These are phyloP conservation scores for Tragelaphus scriptus DNA, from an alignment of 2,113 vertebrate species.

Conservation along the genomic window DNA sequence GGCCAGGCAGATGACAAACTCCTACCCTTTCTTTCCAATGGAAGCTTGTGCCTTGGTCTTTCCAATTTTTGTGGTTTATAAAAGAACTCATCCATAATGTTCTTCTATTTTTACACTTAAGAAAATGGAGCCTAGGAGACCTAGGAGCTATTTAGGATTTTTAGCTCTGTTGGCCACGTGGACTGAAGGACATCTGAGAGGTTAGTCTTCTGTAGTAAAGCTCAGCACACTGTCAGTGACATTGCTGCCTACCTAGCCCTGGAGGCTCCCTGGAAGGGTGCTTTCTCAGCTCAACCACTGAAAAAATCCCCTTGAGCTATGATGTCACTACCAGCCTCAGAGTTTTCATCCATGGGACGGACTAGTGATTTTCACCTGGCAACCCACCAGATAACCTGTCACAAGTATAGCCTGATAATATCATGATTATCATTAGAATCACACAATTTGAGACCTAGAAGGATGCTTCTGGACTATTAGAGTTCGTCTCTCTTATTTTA, in stretches of 20 bases:
- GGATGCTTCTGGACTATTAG: background rate
- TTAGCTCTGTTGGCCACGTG: background rate
- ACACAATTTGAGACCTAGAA: background rate
- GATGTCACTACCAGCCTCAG: background rate
- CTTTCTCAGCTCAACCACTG: background rate
- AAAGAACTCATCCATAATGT: background rate
- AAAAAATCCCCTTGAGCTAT: background rate
- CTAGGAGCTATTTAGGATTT: background rate
- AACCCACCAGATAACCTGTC: background rate
- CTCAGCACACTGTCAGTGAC: background rate
- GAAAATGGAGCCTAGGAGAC: background rate
- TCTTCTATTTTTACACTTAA: conserved; percentile 44
- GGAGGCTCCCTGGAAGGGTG: background rate
- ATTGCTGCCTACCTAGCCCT: background rate
- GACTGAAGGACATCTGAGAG: background rate
- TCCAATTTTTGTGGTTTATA: conserved; percentile 43
- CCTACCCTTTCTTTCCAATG: conserved; percentile 33
- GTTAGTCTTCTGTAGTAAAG: background rate
- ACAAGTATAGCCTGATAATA: background rate
- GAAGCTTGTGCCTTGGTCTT: conserved; percentile 35
- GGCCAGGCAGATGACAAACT: background rate
- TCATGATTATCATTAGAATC: background rate
- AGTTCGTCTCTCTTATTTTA: background rate
- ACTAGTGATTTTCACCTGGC: background rate
- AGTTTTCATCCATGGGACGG: background rate